Evolutionary conservation across 2,888 invertebrate species (phyloP), one percentile per base, ranked within the genome.

Genomic region (Thymelicus lineola): DNA sequence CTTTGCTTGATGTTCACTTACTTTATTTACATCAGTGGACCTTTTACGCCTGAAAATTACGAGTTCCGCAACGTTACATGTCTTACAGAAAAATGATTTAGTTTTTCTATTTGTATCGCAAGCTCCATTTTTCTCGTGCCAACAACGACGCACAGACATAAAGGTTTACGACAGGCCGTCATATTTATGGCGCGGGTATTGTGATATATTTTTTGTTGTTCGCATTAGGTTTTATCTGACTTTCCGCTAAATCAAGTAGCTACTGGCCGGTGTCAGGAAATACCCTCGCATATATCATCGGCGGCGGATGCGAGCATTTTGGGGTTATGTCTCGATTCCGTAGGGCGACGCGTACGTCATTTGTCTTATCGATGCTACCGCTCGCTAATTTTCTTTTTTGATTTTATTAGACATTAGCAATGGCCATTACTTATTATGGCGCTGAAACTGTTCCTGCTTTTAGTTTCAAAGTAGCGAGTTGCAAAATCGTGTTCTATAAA

Each of bases 211-310:
- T 93, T 93, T 93, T 93, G 92, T 93, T 92, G 91, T 92, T 91
- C 91, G 88, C 92, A 92, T 93, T 93, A 93, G 91, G 91, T 93
- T 93, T 93, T 93, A 93, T 93, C 93, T 93, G 87, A 87, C 88
- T 93, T 93, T 93, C 93, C 93, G 93, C 92, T 93, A 93, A 93
- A 93, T 93, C 93, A 93, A 93, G 93, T 93, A 93, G 89, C 92
- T 89, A 93, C 93, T 93, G 93, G 93, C 93, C 93, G 92, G 87
- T 91, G 92, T 89, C 91, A 91, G 93, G 92, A 91, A 89, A 87
- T 89, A 88, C 90, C 91, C 91, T 86, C 90, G 88, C 90, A 87
- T 93, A 92, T 85, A 90, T 93, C 93, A 93, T 89, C 81, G 81
- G 74, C 77, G 82, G 83, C 90, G 91, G 91, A 91, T 89, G 88